Conservation (phyloP, 2,888 invertebrate genomes). For the Chouioia cunea region DNA sequence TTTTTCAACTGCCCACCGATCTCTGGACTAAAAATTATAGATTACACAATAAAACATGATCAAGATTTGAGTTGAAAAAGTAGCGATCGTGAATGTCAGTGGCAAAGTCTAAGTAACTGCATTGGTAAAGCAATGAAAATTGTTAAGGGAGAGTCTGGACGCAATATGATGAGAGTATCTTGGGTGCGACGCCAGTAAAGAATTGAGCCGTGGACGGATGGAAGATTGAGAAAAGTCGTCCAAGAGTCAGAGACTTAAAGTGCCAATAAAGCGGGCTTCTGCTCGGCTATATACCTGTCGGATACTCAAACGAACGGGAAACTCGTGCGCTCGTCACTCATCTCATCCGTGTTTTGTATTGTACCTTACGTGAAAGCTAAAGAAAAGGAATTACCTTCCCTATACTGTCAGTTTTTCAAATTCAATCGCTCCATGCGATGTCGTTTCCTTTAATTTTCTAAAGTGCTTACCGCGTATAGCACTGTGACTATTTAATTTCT, state of each 20-base stretch:
- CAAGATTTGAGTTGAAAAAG: too few species aligned
- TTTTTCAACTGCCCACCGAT: too few species aligned
- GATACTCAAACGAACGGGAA: conserved; percentile 11
- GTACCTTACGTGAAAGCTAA: too few species aligned
- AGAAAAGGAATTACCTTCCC: too few species aligned
- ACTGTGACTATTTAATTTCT: not conserved
- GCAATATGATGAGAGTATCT: not conserved
- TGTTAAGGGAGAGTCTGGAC: not conserved
- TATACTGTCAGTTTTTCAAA: not conserved
- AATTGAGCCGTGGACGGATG: not conserved
- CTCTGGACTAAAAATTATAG: too few species aligned
- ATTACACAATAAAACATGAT: too few species aligned
- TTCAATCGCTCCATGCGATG: not conserved
- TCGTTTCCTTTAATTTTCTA: conserved; percentile 7
- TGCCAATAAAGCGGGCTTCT: conserved; percentile 32
- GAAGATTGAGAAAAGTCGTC: not conserved
- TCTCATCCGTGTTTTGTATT: not conserved
- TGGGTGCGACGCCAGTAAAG: too few species aligned
- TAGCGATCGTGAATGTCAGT: too few species aligned
- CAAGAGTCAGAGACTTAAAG: conserved; percentile 19
- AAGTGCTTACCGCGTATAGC: conserved; percentile 8
- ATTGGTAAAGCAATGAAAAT: not conserved
- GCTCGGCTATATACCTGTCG: not conserved
- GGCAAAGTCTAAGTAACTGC: too few species aligned
- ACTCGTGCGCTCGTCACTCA: not conserved